These are phyloP conservation scores for Luperina testacea DNA, from an alignment of 2,888 invertebrate species.

Conservation along the genomic window DNA sequence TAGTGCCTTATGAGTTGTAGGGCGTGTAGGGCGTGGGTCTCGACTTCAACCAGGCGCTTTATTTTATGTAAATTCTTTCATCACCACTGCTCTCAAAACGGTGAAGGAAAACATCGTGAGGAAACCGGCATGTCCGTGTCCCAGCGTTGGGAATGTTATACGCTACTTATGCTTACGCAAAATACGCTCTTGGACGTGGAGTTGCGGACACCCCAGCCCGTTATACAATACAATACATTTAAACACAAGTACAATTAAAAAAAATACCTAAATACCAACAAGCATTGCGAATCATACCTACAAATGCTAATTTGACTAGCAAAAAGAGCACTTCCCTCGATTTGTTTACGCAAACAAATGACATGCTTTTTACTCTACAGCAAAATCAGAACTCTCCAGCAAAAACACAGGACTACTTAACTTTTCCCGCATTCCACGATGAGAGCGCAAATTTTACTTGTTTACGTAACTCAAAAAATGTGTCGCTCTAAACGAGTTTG, in stretches of 20 bases:
- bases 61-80: too few species aligned
- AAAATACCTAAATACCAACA: neutral
- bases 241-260: neutral
- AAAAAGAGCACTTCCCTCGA: neutral
- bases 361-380: constrained; percentile 14
- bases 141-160: too few species aligned
- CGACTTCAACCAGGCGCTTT: too few species aligned
- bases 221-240: neutral
- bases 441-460: constrained; percentile 49
- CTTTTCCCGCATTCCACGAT: constrained; percentile 15
- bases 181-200: neutral
- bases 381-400: constrained; percentile 18
- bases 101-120: too few species aligned
- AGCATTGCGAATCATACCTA: neutral
- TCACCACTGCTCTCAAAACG: too few species aligned
- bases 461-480: constrained; percentile 56
- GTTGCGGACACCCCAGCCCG: neutral
- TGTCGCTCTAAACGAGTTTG: constrained; percentile 47
- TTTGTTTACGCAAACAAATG: constrained; percentile 7
- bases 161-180: neutral
- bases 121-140: too few species aligned
- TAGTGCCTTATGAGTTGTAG: too few species aligned
- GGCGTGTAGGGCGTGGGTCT: too few species aligned
- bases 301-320: neutral
- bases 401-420: constrained; percentile 15